phyloP scores from a whole-genome alignment of 1,140 invertebrate genomes.

The Papilio aristodemus region DNA sequence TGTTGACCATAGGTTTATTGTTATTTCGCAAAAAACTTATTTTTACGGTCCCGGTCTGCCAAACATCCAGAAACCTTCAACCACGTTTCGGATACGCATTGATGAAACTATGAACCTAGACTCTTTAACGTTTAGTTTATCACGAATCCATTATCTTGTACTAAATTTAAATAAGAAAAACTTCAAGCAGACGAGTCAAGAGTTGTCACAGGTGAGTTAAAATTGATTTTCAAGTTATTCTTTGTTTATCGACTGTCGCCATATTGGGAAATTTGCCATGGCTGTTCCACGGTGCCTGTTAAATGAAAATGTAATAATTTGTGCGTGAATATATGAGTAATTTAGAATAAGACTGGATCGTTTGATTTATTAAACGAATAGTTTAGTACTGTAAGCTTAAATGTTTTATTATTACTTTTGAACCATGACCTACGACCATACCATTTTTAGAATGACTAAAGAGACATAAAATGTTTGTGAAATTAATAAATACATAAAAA shows the following conservation, averaged over 20 bases:
- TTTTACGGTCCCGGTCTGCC: slow-evolving; percentile 68
- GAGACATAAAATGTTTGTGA: no score
- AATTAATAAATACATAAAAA: no score
- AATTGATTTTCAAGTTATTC: slow-evolving; percentile 48
- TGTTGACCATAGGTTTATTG: slow-evolving; percentile 73
- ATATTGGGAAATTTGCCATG: slow-evolving; percentile 59
- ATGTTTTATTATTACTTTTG: no score
- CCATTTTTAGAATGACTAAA: no score
- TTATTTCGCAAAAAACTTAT: slow-evolving; percentile 71
- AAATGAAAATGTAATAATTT: no score
- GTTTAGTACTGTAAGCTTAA: no score
- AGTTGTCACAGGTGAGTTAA: slow-evolving; percentile 81
- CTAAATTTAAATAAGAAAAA: slow-evolving; percentile 97
- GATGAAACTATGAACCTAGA: slow-evolving; percentile 99
- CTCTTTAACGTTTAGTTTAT: slow-evolving; percentile 97
- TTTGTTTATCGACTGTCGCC: slow-evolving; percentile 75
- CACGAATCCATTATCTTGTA: slow-evolving; percentile 98
- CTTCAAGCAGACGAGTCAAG: slow-evolving; percentile 92
- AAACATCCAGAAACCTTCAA: slow-evolving; percentile 87
- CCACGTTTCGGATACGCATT: slow-evolving; percentile 83
- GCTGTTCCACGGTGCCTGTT: not conserved
- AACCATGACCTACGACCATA: no score
- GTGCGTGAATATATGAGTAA: no score
- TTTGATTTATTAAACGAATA: no score
- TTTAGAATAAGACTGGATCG: no score